Base-by-base conservation (phyloP, 2,888 invertebrate species). In the Morpho helenor region DNA sequence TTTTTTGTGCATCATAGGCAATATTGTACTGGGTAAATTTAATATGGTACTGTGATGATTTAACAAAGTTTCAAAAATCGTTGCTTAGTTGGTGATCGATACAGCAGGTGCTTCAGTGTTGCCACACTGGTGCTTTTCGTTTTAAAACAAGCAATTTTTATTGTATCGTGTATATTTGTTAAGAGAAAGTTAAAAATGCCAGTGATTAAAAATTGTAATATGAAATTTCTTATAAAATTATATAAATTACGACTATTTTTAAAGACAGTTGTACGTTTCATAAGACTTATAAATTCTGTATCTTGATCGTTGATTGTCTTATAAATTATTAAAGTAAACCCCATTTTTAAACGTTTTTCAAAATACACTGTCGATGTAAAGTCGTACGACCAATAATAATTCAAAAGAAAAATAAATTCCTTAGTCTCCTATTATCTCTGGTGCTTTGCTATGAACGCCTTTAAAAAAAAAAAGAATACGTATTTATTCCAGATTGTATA, bases 51-150 rank as follows among this genome's bases (percentile, higher is more conserved):
- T 44, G 23, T 31, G 52, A 52, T 52, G 39, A 39, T 45, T 52
- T 7, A 45, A 5, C 31, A 42, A 51, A 51, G 44, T 16, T 9
- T 5, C 43, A 16, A 51, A 42, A 46, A 8, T 56, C 22, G 44
- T 48, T n/a, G 51, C 53, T 46, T 54, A 47, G 40, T 40, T 43
- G 45, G 10, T 16, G 46, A 10, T 40, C 49, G 53, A 51, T 16
- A 39, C 51, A 66, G 66, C 63, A 73, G 80, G 81, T 84, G 84
- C 80, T 77, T 82, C 81, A 79, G 79, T 83, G 75, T 68, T 57
- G 56, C 60, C 60, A 76, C 82, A 76, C 82, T 81, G 80, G 84
- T 83, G 82, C 83, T 82, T 76, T 68, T 71, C 23, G 46, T 47
- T 46, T 40, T 53, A 47, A 46, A 40, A 52, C 45, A 16, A 42